A percentile compares a stretch with the other conserved stretches of the same genome.
Evolutionary conservation across 1,140 invertebrate genomes (phyloP).

Genomic region (Lepidurus couesii): DNA sequence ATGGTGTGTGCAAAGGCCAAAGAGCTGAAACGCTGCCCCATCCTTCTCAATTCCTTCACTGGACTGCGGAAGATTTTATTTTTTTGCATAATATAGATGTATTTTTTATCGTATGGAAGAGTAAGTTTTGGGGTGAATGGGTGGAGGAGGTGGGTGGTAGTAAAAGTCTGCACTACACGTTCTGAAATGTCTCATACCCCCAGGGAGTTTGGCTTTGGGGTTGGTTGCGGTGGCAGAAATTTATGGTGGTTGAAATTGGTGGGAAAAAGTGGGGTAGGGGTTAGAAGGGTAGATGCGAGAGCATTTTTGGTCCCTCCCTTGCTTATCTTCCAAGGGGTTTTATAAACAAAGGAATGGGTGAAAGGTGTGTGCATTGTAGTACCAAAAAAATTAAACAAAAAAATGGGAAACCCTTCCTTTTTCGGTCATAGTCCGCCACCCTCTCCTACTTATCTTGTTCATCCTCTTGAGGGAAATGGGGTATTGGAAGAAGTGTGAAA

Average conservation of each 20-base stretch:
- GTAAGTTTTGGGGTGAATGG: background rate
- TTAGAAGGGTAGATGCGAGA: background rate
- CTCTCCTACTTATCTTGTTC: background rate
- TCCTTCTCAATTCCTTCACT: constrained; percentile 10
- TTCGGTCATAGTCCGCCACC: background rate
- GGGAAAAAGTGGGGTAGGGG: background rate
- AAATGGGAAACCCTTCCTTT: too few relatives aligned
- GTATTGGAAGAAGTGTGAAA: constrained; percentile 1
- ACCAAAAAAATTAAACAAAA: background rate
- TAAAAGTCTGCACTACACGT: too few relatives aligned
- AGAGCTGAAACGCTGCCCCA: background rate
- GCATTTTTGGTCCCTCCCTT: background rate
- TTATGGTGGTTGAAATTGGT: background rate
- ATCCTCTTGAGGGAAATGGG: constrained; percentile 12
- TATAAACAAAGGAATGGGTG: constrained; percentile 18
- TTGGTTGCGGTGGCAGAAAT: background rate
- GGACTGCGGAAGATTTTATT: background rate
- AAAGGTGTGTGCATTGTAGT: background rate
- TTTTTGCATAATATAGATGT: background rate
- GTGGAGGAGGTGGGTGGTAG: too few relatives aligned
- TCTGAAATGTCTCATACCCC: background rate
- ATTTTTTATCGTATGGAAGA: background rate
- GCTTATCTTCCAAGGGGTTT: background rate
- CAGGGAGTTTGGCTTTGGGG: background rate
- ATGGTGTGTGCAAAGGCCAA: background rate